These are phyloP conservation scores for Microcebus ravelobensis DNA, from an alignment of 2,113 vertebrate genomes.

Conservation along the genomic window DNA sequence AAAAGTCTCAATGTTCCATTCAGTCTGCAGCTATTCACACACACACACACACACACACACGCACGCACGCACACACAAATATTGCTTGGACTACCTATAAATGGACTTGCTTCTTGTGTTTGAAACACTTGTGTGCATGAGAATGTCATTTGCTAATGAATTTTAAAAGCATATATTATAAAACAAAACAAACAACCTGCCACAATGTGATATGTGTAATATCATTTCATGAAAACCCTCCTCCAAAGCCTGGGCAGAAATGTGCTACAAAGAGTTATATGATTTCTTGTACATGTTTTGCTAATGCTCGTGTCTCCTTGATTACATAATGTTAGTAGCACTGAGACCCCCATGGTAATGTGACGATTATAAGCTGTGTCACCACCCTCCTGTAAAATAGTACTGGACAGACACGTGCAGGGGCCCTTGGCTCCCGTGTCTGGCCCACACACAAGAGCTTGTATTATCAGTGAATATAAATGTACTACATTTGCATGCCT, in stretches of 20 bases:
- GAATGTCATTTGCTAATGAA: slow-evolving; percentile 99
- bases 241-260: slow-evolving; percentile 93
- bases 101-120: slow-evolving; percentile 99
- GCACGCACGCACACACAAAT: slow-evolving; percentile 85
- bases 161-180: slow-evolving; percentile 92
- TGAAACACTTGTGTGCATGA: slow-evolving; percentile 99
- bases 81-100: slow-evolving; percentile 99
- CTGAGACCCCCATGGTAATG: slow-evolving; percentile 89
- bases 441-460: slow-evolving; percentile 88
- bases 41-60: slow-evolving; percentile 81
- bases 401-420: slow-evolving; percentile 85
- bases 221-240: slow-evolving; percentile 90
- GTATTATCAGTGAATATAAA: slow-evolving; percentile 92
- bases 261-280: slow-evolving; percentile 90
- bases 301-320: slow-evolving; percentile 95
- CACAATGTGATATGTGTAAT: slow-evolving; percentile 96
- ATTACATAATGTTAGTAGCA: slow-evolving; percentile 90
- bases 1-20: slow-evolving; percentile 96
- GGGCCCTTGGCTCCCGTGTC: slow-evolving; percentile 80
- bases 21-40: slow-evolving; percentile 97
- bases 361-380: slow-evolving; percentile 88
- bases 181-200: slow-evolving; percentile 90
- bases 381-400: slow-evolving; percentile 88
- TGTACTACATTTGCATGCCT: slow-evolving; percentile 97
- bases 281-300: slow-evolving; percentile 96